phyloP scores from a whole-genome alignment of 2,888 invertebrate species.

The Ceriagrion tenellum region DNA sequence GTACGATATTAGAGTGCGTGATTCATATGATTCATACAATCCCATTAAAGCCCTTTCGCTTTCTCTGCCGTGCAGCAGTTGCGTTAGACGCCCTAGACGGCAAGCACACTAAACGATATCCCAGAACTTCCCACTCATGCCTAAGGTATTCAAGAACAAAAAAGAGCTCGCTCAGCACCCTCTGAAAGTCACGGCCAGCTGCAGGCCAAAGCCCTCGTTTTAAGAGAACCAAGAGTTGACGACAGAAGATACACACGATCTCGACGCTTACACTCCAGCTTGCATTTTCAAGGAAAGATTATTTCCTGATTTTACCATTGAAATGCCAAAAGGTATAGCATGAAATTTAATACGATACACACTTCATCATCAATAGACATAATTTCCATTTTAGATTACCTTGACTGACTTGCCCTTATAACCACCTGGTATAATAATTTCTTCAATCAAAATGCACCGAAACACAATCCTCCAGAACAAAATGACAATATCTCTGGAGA shows the following conservation, averaged over 20 bases:
- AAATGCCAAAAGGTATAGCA: too few species aligned
- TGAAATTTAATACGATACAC: too few species aligned
- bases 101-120: background rate
- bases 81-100: background rate
- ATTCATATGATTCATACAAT: background rate
- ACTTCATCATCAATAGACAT: too few species aligned
- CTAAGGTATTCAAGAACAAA: background rate
- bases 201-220: background rate
- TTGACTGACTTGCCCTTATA: too few species aligned
- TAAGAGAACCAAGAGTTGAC: background rate
- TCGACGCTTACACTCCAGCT: background rate
- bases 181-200: background rate
- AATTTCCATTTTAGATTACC: too few species aligned
- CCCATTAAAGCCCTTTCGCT: background rate
- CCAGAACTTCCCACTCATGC: background rate
- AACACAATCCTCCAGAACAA: too few species aligned
- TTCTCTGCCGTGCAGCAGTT: background rate
- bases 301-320: background rate
- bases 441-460: too few species aligned
- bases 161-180: background rate
- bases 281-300: background rate
- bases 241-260: background rate
- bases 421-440: too few species aligned
- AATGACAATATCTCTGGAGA: too few species aligned
- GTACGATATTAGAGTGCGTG: background rate